Evolutionary conservation across 2,797 vertebrate genomes (phyloP), one percentile per base, ranked within the genome.

Genomic region (Malacoraja senta): DNA sequence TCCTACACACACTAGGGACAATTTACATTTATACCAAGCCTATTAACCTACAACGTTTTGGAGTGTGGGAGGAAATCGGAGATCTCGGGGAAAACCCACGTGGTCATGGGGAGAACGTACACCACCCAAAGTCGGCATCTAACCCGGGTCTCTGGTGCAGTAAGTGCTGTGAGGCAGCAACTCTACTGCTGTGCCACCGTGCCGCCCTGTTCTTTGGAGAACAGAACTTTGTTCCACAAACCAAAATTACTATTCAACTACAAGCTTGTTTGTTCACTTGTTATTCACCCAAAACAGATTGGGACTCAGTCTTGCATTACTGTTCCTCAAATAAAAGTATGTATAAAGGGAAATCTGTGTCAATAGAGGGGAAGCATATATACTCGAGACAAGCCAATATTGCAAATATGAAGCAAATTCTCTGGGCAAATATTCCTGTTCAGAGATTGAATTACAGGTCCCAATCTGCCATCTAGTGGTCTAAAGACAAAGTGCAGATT

Each of bases 401-500:
- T 61, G 10, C 9, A 58, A 83, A 29, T 13, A 8, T 17, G 71
- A 35, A 71, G 21, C 0, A 21, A 26, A 8, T 29, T 8, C 17
- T 71, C n/a, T 35, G 21, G 71, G 4, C 68, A 44, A 10, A 91
- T 53, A 3, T 24, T 26, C 26, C 8, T 26, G 68, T 24, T 8
- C 58, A 32, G 35, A 17, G 35, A 44, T 29, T 44, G 72, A 26
- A 92, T 92, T 92, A 76, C 10, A 44, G 44, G 38, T 76, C 90
- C 38, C 53, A 53, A 74, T 76, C 90, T 74, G 8, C 90, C 90
- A 92, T 92, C 90, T 92, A 76, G 71, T 92, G 90, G 90, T 92
- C 0, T 92, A 9, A 1, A 24, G 17, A 44, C 24, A 92, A 38
- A 92, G 53, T 74, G 71, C 24, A 58, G 35, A 71, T 76, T 44